These are phyloP conservation scores for Sesia bembeciformis DNA, from an alignment of 2,888 invertebrate species.

Conservation along the genomic window DNA sequence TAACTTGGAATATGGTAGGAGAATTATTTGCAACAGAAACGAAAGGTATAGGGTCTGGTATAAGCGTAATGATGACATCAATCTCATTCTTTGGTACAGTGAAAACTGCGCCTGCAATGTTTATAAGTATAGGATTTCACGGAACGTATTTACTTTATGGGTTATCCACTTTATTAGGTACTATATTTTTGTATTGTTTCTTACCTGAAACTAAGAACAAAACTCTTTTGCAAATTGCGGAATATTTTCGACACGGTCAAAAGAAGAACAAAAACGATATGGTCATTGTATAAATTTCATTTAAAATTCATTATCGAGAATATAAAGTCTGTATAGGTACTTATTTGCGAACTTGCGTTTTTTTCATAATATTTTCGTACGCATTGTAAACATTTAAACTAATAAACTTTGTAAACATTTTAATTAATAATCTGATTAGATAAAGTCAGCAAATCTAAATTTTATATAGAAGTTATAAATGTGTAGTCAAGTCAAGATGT, in stretches of 20 bases:
- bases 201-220: slow-evolving; percentile 82
- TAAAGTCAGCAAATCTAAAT: no score
- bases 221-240: slow-evolving; percentile 79
- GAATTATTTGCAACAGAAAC: slow-evolving; percentile 80
- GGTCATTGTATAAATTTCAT: neutral
- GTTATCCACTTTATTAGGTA: slow-evolving; percentile 72
- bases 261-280: slow-evolving; percentile 16
- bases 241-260: slow-evolving; percentile 57
- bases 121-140: slow-evolving; percentile 67
- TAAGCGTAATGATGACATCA: slow-evolving; percentile 79
- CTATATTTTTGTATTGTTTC: slow-evolving; percentile 72
- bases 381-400: no score
- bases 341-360: no score
- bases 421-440: no score
- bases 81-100: slow-evolving; percentile 79
- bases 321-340: no score
- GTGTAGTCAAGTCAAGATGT: no score
- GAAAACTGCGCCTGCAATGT: slow-evolving; percentile 78
- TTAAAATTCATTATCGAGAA: no score
- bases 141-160: slow-evolving; percentile 79
- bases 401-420: no score
- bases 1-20: slow-evolving; percentile 85
- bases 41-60: slow-evolving; percentile 80
- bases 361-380: no score
- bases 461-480: no score